Evolutionary conservation across 2,797 vertebrate genomes (phyloP), one percentile per base, ranked within the genome.

Genomic region (Gymnothorax javanicus): DNA sequence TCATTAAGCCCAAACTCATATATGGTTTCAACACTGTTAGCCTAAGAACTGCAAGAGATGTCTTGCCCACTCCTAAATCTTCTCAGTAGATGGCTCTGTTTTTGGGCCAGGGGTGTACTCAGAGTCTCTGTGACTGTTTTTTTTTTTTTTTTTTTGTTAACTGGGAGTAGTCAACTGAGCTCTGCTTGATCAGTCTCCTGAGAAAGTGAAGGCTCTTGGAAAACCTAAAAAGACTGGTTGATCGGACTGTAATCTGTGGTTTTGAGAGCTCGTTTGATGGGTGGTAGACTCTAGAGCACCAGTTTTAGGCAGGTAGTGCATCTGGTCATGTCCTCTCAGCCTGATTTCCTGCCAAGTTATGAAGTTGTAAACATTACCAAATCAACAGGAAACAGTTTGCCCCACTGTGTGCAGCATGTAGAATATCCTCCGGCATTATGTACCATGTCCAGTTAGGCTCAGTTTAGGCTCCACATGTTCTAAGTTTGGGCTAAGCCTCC

Each of bases 321-420:
- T n/a, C 75, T 79, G 43, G 43, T 13, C 52, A 1, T 58, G 33
- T 11, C 59, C 25, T 83, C 13, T 27, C 59, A 50, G 4, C 86
- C 60, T 62, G 75, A 25, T 84, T 87, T 89, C 88, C 84, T 59
- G 69, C 12, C 25, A 52, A 17, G 13, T 64, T 62, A 23, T 7
- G 33, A 57, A 43, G 54, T 54, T 15, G 79, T 25, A 86, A 58
- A 59, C 69, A 6, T 88, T 82, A 86, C 57, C 69, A 79, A 58
- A 81, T 84, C 69, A 86, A 82, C 58, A 85, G 86, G 84, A 87
- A 84, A 81, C 82, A 82, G 82, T 86, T 86, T 82, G 79, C 52
- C 82, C 15, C 33, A 17, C 71, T 33, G 67, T 33, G 33, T 20
- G 75, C 75, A 52, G 75, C 17, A 17, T 20, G 13, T 3, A 79